These are phyloP conservation scores for Paelopatides confundens DNA, from an alignment of 53 echinoderm and acorn worm species.

Conservation along the genomic window DNA sequence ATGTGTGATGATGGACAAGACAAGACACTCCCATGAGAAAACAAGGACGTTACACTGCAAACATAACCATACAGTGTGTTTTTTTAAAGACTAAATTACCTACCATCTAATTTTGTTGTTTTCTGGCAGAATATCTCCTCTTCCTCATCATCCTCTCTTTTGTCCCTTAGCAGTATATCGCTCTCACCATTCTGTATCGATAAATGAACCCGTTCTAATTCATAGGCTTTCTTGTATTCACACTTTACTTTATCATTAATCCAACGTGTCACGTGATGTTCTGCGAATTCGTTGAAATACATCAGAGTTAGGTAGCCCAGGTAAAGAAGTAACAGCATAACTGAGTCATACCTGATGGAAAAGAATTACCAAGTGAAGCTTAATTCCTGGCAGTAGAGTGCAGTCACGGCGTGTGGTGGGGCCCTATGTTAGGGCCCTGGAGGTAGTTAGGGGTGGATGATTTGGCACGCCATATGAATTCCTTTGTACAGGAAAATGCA, in stretches of 20 bases:
- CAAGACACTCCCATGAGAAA: too few relatives aligned
- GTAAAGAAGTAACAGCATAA: constrained; percentile 55
- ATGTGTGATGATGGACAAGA: too few relatives aligned
- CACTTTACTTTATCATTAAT: background rate
- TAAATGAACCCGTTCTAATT: constrained; percentile 3
- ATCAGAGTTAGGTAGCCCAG: constrained; percentile 49
- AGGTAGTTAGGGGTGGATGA: too few relatives aligned
- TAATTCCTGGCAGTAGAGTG: too few relatives aligned
- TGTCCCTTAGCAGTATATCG: background rate
- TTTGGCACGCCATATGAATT: too few relatives aligned
- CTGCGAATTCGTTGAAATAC: constrained; percentile 78
- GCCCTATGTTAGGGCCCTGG: too few relatives aligned
- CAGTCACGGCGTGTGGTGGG: too few relatives aligned
- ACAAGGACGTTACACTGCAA: too few relatives aligned
- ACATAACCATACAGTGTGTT: too few relatives aligned
- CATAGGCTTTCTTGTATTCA: constrained; percentile 17
- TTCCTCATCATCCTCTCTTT: constrained; percentile 10
- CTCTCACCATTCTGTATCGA: background rate
- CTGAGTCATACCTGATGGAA: constrained; percentile 74
- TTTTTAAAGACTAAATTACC: background rate
- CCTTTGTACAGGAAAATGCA: too few relatives aligned
- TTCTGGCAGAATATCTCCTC: background rate
- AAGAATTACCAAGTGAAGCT: background rate
- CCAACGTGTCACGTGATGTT: constrained; percentile 17
- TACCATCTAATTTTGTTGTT: background rate